A percentile compares a stretch with the other conserved stretches of the same genome.
These are phyloP conservation scores for Rousettus madagascariensis DNA, from an alignment of 2,797 vertebrate species.

Conservation along the genomic window DNA sequence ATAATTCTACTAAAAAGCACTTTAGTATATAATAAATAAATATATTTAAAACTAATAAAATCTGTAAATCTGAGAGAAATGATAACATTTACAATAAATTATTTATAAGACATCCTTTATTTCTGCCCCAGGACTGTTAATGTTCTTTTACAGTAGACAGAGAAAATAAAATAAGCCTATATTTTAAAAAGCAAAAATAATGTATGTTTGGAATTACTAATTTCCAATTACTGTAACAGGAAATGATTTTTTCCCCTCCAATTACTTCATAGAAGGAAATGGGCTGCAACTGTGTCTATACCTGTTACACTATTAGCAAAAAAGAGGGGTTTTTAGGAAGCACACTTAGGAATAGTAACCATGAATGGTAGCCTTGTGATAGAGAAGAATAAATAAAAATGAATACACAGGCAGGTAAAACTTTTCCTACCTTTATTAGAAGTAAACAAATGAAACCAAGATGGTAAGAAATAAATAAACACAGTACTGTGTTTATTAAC, in stretches of 20 bases:
- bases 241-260: neutral
- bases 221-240: neutral
- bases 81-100: constrained; percentile 7
- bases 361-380: neutral
- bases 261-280: neutral
- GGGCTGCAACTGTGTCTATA: neutral
- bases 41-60: neutral
- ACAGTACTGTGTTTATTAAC: constrained; percentile 55
- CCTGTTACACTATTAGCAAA: neutral
- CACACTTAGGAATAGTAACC: neutral
- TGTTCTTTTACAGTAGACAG: neutral
- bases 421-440: constrained; percentile 37
- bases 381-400: constrained; percentile 42
- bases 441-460: constrained; percentile 59
- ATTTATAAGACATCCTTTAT: constrained; percentile 17
- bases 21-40: neutral
- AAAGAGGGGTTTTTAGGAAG: neutral
- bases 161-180: neutral
- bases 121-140: neutral
- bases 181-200: constrained; percentile 31
- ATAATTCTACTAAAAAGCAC: neutral
- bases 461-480: constrained; percentile 56
- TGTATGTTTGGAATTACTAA: neutral
- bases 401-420: neutral
- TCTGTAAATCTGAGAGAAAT: constrained; percentile 22